Conservation (phyloP, 2,888 invertebrate genomes). For the Tipula helvola region DNA sequence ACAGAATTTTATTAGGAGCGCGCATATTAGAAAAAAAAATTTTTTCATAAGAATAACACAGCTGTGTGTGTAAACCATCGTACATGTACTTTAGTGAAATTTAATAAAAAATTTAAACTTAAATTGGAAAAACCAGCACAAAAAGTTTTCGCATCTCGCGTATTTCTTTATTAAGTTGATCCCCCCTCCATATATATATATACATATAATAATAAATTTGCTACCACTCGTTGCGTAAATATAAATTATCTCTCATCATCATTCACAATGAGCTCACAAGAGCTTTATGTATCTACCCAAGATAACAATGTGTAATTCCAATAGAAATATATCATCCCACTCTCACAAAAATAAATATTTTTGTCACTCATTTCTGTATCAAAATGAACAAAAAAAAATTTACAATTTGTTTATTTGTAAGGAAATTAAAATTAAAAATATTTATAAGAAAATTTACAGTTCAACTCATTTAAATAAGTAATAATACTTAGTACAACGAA, state of each 20-base stretch:
- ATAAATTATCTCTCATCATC: not conserved
- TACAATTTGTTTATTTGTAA: not conserved
- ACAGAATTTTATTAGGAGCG: not conserved
- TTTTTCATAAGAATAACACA: not conserved
- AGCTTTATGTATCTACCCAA: not conserved
- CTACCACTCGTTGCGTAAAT: not conserved
- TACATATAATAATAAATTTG: not conserved
- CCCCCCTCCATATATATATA: not conserved
- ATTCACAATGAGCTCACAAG: not conserved
- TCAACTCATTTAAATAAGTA: not conserved
- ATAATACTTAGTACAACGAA: not conserved
- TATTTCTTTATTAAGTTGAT: not conserved
- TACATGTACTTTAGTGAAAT: not conserved
- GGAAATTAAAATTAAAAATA: not conserved
- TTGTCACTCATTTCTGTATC: not conserved
- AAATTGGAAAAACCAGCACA: not conserved
- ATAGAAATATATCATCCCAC: not conserved
- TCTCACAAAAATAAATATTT: not conserved
- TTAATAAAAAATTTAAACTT: not conserved
- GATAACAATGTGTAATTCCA: not conserved
- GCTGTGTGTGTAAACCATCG: not conserved
- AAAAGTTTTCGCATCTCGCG: not conserved
- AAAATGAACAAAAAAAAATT: not conserved
- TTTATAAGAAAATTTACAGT: not conserved
- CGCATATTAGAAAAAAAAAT: not conserved